Conservation (phyloP, 1,140 invertebrate species). For the Odontomachus brunneus region DNA sequence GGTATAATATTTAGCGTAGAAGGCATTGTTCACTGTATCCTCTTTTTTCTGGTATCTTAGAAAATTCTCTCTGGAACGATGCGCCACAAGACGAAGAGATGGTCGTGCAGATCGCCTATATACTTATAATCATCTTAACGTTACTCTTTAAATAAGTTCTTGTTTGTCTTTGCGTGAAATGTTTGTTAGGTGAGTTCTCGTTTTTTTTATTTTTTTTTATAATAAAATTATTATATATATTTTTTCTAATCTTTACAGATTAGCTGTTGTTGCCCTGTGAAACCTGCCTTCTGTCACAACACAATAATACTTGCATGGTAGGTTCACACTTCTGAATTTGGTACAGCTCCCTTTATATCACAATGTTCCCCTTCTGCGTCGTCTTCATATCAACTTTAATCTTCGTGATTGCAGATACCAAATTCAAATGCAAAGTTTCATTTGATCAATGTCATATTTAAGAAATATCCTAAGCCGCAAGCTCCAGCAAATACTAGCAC, state of each 20-base stretch:
- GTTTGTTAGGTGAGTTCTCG: constrained; percentile 69
- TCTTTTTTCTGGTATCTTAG: constrained; percentile 76
- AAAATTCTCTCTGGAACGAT: constrained; percentile 76
- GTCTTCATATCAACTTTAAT: constrained; percentile 67
- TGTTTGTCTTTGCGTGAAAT: constrained; percentile 76
- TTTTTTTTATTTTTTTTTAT: constrained; percentile 81
- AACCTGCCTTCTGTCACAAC: constrained; percentile 86
- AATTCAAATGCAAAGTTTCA: constrained; percentile 76
- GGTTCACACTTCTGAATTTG: constrained; percentile 80
- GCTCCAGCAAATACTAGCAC: constrained; percentile 29
- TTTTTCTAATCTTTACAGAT: constrained; percentile 83
- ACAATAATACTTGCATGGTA: constrained; percentile 85
- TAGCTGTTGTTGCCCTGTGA: constrained; percentile 85
- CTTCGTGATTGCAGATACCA: constrained; percentile 71
- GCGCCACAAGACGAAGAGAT: constrained; percentile 76
- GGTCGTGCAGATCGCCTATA: constrained; percentile 73
- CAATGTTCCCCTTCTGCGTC: constrained; percentile 71
- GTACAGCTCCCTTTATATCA: constrained; percentile 70
- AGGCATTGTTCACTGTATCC: constrained; percentile 74
- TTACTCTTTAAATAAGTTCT: constrained; percentile 77
- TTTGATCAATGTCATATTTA: constrained; percentile 76
- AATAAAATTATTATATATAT: constrained; percentile 83
- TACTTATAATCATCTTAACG: constrained; percentile 73
- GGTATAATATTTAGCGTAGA: constrained; percentile 66
- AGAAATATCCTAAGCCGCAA: constrained; percentile 75